Conservation (phyloP, 2,797 vertebrate genomes). For the Arctocebus calabarensis region DNA sequence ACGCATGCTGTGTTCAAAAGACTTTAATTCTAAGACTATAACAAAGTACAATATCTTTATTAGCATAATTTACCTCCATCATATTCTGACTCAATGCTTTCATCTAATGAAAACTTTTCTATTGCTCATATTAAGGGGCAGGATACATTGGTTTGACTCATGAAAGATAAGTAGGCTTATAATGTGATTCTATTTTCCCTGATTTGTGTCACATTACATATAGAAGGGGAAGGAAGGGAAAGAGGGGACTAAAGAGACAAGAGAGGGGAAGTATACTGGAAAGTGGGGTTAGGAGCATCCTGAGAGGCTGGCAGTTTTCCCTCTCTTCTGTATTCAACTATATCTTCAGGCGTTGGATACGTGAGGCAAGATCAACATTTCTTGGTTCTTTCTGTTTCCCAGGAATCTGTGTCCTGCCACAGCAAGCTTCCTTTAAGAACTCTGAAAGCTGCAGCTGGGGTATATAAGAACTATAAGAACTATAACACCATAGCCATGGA, state of each 20-base stretch:
- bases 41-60: conserved; percentile 41
- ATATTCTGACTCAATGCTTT: conserved; percentile 30
- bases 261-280: not conserved
- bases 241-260: not conserved
- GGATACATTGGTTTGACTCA: not conserved
- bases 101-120: conserved; percentile 36
- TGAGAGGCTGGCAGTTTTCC: not conserved
- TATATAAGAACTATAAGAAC: conserved; percentile 1
- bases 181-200: conserved; percentile 62
- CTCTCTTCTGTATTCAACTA: conserved; percentile 11
- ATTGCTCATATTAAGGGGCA: conserved; percentile 65
- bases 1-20: conserved; percentile 34
- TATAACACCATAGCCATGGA: conserved; percentile 22
- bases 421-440: conserved; percentile 17
- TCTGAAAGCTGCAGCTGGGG: conserved; percentile 9
- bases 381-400: conserved; percentile 45
- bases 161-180: conserved; percentile 55
- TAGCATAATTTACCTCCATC: conserved; percentile 35
- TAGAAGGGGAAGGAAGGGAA: conserved; percentile 28
- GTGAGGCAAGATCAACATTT: conserved; percentile 23
- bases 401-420: not conserved
- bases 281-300: not conserved
- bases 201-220: conserved; percentile 56
- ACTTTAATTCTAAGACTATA: conserved; percentile 53
- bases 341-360: not conserved